A percentile compares a stretch with the other conserved stretches of the same genome.
Conservation (phyloP, 2,797 vertebrate species). For the Esox masquinongy region DNA sequence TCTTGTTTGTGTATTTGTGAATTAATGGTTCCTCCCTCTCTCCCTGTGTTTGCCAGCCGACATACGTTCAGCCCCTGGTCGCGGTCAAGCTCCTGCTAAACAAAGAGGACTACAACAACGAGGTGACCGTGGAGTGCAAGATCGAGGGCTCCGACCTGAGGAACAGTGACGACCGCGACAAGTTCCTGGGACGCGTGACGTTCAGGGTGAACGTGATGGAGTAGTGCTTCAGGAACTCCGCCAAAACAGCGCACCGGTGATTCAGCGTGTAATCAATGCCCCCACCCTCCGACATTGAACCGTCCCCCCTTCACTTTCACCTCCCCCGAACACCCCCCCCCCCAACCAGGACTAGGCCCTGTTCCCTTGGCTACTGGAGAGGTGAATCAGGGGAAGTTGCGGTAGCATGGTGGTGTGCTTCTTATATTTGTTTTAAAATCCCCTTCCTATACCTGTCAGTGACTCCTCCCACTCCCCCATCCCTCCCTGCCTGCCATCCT, state of each 20-base stretch:
- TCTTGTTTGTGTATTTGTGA: not conserved
- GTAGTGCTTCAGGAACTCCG: conserved; percentile 61
- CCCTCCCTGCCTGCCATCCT: conserved; percentile 16
- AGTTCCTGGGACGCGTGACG: conserved; percentile 86
- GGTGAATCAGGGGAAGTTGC: conserved; percentile 63
- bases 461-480: not conserved
- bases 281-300: conserved; percentile 72
- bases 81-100: conserved; percentile 82
- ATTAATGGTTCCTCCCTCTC: not conserved
- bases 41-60: conserved; percentile 62
- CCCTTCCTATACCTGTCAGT: conserved; percentile 58
- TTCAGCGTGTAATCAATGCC: conserved; percentile 61
- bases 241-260: conserved; percentile 65
- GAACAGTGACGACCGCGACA: conserved; percentile 87
- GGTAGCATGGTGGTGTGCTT: conserved; percentile 72
- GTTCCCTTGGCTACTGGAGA: conserved; percentile 67
- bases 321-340: conserved; percentile 40
- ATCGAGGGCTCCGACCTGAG: conserved; percentile 83
- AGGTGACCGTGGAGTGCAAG: conserved; percentile 85
- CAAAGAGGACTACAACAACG: conserved; percentile 66
- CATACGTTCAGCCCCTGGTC: conserved; percentile 89
- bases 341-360: conserved; percentile 59
- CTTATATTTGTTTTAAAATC: conserved; percentile 64
- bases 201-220: conserved; percentile 82
- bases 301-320: conserved; percentile 60